Percentiles rank a stretch among this genome's conserved stretches.
These are phyloP conservation scores for Agrotis ipsilon DNA, from an alignment of 2,888 invertebrate genomes.

Conservation along the genomic window DNA sequence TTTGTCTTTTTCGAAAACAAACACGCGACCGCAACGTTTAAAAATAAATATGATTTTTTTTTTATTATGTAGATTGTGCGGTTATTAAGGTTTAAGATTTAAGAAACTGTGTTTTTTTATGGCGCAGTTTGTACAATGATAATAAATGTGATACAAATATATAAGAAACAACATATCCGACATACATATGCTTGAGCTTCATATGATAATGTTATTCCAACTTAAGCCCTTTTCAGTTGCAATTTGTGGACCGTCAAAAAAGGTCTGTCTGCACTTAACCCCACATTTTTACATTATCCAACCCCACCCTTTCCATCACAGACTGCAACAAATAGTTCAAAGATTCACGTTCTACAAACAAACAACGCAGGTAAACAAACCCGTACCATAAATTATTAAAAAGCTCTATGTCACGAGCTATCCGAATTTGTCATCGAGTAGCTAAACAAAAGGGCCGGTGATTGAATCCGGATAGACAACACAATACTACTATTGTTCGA, in stretches of 20 bases:
- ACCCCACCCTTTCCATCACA: not conserved
- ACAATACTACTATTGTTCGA: slow-evolving; percentile 69
- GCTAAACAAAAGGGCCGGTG: slow-evolving; percentile 74
- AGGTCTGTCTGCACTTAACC: not conserved
- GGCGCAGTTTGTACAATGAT: not conserved
- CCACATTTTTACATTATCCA: not conserved
- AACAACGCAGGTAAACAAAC: slow-evolving; percentile 46
- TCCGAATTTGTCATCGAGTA: slow-evolving; percentile 75
- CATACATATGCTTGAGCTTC: too few relatives aligned
- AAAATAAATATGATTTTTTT: slow-evolving; percentile 1
- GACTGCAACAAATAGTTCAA: slow-evolving; percentile 4
- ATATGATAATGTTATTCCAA: not conserved
- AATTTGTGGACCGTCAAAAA: not conserved
- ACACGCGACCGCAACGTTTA: not conserved
- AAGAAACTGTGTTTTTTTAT: not conserved
- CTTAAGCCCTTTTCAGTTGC: not conserved
- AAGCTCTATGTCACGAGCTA: slow-evolving; percentile 51
- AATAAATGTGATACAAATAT: not conserved
- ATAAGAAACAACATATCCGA: not conserved
- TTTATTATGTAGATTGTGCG: slow-evolving; percentile 6
- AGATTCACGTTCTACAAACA: slow-evolving; percentile 7
- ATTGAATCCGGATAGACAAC: slow-evolving; percentile 75
- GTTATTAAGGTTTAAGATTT: not conserved
- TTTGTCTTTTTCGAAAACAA: slow-evolving; percentile 1
- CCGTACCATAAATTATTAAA: slow-evolving; percentile 60